Evolutionary conservation across 2,888 invertebrate genomes (phyloP), one percentile per base, ranked within the genome.

Genomic region (Andrena bucephala): DNA sequence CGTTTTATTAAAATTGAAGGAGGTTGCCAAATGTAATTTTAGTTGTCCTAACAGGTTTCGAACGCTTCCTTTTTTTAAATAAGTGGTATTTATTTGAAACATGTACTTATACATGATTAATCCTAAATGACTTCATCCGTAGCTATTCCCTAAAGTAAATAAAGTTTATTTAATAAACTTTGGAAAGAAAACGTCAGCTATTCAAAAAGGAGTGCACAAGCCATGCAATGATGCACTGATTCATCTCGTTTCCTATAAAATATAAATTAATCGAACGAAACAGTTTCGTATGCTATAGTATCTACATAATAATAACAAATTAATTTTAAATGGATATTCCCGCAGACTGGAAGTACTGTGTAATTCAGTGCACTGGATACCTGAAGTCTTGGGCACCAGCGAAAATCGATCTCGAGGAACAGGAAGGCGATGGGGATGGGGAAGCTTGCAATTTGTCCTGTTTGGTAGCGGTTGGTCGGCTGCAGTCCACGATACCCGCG

Each of bases 361-460:
- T 98, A 6, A 97, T 99, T 70, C 98, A 98, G 92, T 99, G 98
- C 92, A 98, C 98, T 2, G 99, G 99, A 0, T 99, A 98, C 92
- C 94, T 99, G 54, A 99, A 99, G 93, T 97, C 98, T 0, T 98
- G 98, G 98, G 96, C 97, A 1, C 97, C 97, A 0, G 96, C 96
- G 0, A 98, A 97, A 94, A 95, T 96, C 67, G 96, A 96, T 0
- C 94, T 96, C 48, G 97, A 97, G 80, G 96, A 96, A 80, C 95
- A 95, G 76, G 96, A 97, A 89, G 94, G 94, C 63, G 97, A 96
- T 63, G 95, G 92, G 5, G 95, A 95, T 42, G 94, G 94, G 2
- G 96, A 96, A 75, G 94, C 95, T 1, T 96, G 96, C 92, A 97
- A 96, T 94, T 93, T 98, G 82, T 97, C 98, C 36, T 99, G 98